Evolutionary conservation across 1,140 invertebrate species (phyloP), one percentile per base, ranked within the genome.

Genomic region (Camponotus pennsylvanicus): DNA sequence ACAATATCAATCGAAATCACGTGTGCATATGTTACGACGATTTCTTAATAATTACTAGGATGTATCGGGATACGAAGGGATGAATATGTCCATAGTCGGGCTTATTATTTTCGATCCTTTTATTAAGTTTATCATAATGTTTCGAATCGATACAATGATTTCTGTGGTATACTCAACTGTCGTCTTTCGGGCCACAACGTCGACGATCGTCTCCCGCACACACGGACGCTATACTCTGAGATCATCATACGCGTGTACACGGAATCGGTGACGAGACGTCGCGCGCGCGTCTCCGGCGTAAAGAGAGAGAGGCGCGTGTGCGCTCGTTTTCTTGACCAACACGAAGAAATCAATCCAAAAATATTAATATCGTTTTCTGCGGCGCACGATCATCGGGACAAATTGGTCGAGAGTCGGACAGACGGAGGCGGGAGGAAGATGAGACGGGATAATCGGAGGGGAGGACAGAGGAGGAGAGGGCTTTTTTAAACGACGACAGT

Each of bases 41-140:
- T 59, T 57, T 40, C 27, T 55, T 52, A 40, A 55, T 13, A 13
- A 11, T 15, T 63, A 49, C 3, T 52, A 40, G 9, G 15, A 83
- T 37, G 7, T 18, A 57, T 37, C 7, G 13, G 37, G 15, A 27
- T 21, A 42, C n/a, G 13, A 45, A 9, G n/a, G n/a, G 15, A 37
- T 18, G 52, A 21, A 13, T 27, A 73, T 40, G n/a, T 40, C 1
- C 1, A 79, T 13, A 79, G 67, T 67, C 9, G 21, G 0, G 9
- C 59, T 27, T 61, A 21, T 59, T 52, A 27, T 69, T 94, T 94
- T 93, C 93, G 92, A 94, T 93, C 92, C 89, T 94, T 95, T 95
- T 95, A 95, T 95, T 95, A 92, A 94, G 94, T 95, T 94, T 94
- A 95, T 94, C 93, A 94, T 95, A 94, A 95, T 94, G 91, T 90